Evolutionary conservation across 92 coral and sea anemone genomes (phyloP), one percentile per base, ranked within the genome.

Genomic region (Zoanthus sansibaricus): DNA sequence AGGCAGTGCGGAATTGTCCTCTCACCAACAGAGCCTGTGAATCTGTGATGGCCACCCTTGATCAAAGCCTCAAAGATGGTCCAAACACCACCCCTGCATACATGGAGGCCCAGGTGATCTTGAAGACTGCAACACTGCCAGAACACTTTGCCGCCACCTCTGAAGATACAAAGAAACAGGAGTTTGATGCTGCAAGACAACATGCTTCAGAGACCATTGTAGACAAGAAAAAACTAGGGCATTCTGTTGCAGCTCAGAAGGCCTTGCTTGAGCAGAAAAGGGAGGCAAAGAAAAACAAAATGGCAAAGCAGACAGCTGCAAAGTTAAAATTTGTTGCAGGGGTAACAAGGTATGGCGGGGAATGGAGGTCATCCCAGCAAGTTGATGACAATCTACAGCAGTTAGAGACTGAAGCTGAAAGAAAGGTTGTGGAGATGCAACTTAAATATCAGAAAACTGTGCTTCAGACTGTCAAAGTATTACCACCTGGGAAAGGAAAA

Each of bases 1-100:
- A 68, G 42, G 72, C 72, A 68, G 33, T 68, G 21, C 72, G 72
- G 72, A 68, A 68, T 68, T 68, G 72, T 68, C 72, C 72, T 31
- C 72, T 68, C 42, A 68, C 72, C 72, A 68, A 68, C 72, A 68
- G 72, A 69, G 74, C 74, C 74, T 69, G 74, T 8, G 74, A 69
- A 47, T 25, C 74, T 30, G 47, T 30, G 3, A 25, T 69, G 74
- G 74, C 74, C 14, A 69, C 74, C 74, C 74, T 69, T 69, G 74
- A 69, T 13, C 74, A 69, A 33, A 69, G 74, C 74, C 74, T 69
- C 46, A 69, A 69, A 31, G 74, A 8, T 14, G 74, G 44, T 33
- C 74, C 74, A 9, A 69, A 69, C 74, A 69, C 74, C 74, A 69
- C 74, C 44, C 74, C 74, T 6, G 74, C 47, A 30, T 69, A 69